Evolutionary conservation across 2,113 vertebrate species (phyloP).

Genomic region (Grus americana): DNA sequence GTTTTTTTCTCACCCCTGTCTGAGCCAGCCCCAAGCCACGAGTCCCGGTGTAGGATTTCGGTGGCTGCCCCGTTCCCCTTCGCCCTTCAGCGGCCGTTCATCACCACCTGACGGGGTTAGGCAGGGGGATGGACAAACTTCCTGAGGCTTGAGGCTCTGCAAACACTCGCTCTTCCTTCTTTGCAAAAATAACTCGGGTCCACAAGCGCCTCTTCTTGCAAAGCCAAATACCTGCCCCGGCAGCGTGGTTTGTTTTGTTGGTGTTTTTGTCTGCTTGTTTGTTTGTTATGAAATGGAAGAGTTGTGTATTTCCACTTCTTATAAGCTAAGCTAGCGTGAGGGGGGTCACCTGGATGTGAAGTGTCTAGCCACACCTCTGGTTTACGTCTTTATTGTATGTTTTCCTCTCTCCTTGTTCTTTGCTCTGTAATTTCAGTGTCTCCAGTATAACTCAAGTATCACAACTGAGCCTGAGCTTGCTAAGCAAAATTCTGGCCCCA

Average conservation of each 20-base stretch:
- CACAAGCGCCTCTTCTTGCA: not conserved
- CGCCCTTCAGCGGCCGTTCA: fast-evolving
- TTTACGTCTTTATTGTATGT: not conserved
- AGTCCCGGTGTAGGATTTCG: fast-evolving
- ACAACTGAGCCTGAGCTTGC: not conserved
- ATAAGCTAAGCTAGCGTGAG: not conserved
- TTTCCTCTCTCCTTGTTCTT: not conserved
- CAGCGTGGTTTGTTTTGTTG: not conserved
- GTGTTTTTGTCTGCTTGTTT: not conserved
- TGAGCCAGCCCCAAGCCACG: not conserved
- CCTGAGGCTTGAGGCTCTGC: not conserved
- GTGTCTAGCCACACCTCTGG: not conserved
- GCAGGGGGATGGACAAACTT: not conserved
- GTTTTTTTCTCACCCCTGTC: not conserved
- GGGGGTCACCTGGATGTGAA: not conserved
- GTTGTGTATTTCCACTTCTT: not conserved
- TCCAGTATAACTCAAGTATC: not conserved
- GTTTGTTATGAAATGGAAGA: not conserved
- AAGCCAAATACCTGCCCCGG: not conserved
- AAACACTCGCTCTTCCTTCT: not conserved
- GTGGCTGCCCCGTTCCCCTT: not conserved
- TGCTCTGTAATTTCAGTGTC: not conserved
- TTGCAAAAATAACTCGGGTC: not conserved
- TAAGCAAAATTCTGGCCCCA: not conserved
- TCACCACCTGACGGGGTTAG: fast-evolving